A percentile compares a stretch with the other conserved stretches of the same genome.
These are phyloP conservation scores for Sepioteuthis lessoniana DNA, from an alignment of 2,888 invertebrate genomes.

Conservation along the genomic window DNA sequence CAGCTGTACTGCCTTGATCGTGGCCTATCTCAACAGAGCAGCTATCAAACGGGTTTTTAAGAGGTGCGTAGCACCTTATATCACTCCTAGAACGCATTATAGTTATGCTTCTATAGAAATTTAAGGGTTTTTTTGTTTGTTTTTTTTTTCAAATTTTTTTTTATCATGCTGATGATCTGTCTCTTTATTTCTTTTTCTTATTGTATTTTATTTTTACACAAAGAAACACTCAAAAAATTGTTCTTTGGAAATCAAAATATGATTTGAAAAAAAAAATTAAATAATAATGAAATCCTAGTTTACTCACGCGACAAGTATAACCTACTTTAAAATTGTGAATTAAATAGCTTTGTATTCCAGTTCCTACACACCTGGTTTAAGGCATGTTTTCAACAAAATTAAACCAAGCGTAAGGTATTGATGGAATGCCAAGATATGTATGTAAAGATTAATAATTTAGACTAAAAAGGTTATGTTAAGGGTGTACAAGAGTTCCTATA, in stretches of 20 bases:
- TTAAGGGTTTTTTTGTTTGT: neutral
- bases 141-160: too few species aligned
- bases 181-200: too few species aligned
- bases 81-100: constrained; percentile 42
- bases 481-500: too few species aligned
- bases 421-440: neutral
- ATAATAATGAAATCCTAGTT: too few species aligned
- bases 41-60: constrained; percentile 48
- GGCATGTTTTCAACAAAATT: neutral
- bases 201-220: too few species aligned
- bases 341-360: neutral
- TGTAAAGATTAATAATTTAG: neutral
- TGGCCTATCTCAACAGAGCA: constrained; percentile 47
- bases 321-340: too few species aligned
- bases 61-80: constrained; percentile 44
- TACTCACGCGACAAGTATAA: too few species aligned
- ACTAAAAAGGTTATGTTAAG: neutral
- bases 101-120: constrained; percentile 47
- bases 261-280: too few species aligned
- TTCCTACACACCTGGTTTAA: neutral
- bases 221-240: too few species aligned
- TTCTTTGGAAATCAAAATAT: too few species aligned
- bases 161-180: too few species aligned
- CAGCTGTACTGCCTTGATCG: neutral
- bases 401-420: neutral